Base-by-base conservation (phyloP, 2,113 vertebrate species). In the Danionella cerebrum region DNA sequence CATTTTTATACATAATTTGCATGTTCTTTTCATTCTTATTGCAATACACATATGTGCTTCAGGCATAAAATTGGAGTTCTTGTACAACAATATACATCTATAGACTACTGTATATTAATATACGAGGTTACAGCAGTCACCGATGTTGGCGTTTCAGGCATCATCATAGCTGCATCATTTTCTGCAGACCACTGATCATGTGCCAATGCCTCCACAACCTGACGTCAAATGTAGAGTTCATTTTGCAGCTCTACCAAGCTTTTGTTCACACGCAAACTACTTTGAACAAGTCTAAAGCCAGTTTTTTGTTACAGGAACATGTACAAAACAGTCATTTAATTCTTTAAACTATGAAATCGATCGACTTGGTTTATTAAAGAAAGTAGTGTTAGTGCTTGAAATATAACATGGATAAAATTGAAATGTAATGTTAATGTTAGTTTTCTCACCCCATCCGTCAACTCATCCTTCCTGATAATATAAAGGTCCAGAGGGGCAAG, bases 381-480 rank as follows among this genome's bases (percentile, higher is more conserved):
- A 74, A 42, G 51, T 75, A 82, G 69, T 76, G 68, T 86, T 85
- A 84, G 80, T 83, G 82, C 74, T 82, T 67, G 74, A 76, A 83
- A 82, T 69, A 72, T 73, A 44, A 81, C 6, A 51, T 65, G 35
- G 75, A 68, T 79, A 18, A 75, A 67, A 65, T 53, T 6, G 71
- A 27, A 44, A 39, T 39, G 14, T 14, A 12, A 39, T 6, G 68
- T 65, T 74, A 89, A 80, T 83, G 24, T 19, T 33, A 6, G 29
- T 51, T 62, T 78, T 79, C 78, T 31, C 31, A 6, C 35, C 22
- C 51, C 35, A 64, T 45, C 31, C 64, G 75, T 67, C 74, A 80
- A 81, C 73, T 80, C 38, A 24, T 12, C 5, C 12, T 35, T 18
- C 78, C 82, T 83, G 73, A 82, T 81, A 5, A n/a, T 73, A 83